Evolutionary conservation across 2,888 invertebrate genomes (phyloP), one percentile per base, ranked within the genome.

Genomic region (Coleophora flavipennella): DNA sequence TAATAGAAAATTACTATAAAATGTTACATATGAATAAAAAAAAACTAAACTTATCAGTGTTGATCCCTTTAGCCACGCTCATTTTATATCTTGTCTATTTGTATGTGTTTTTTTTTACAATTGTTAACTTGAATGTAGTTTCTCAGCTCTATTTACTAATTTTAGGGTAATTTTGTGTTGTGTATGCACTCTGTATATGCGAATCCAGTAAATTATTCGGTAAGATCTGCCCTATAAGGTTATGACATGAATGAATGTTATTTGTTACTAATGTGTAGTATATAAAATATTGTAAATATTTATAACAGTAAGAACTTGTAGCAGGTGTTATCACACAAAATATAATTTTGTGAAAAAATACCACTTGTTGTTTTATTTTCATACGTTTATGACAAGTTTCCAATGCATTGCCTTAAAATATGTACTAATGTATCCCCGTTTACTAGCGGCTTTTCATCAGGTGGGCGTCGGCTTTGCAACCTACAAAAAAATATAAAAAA

Each of bases 301-400:
- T 65, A 63, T 79, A 77, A 75, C 68, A 66, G 56, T 83, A 81
- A 78, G 78, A 54, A 80, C 76, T 69, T 85, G 85, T 85, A 85
- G 85, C 81, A 80, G 81, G 85, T 85, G 85, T 85, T 85, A 85
- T 84, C 65, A 85, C 85, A 84, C 85, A 85, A 85, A 85, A 85
- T 85, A 85, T 85, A 85, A 85, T 85, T 85, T 85, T 85, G 85
- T 85, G 85, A 83, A 80, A 78, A 74, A 68, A 29, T 33, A 1
- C 48, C 20, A 20, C 49, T 41, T 31, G 57, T 48, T 46, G 60
- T 66, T 70, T 67, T 62, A 60, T 68, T 68, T 63, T 20, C 45
- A 44, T 42, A 37, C 45, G 36, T 14, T n/a, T 11, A 10, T 9
- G 33, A 33, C 13, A n/a, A n/a, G 12, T 31, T n/a, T 31, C 31